Base-by-base conservation (phyloP, 1,140 invertebrate species). In the Maconellicoccus hirsutus region DNA sequence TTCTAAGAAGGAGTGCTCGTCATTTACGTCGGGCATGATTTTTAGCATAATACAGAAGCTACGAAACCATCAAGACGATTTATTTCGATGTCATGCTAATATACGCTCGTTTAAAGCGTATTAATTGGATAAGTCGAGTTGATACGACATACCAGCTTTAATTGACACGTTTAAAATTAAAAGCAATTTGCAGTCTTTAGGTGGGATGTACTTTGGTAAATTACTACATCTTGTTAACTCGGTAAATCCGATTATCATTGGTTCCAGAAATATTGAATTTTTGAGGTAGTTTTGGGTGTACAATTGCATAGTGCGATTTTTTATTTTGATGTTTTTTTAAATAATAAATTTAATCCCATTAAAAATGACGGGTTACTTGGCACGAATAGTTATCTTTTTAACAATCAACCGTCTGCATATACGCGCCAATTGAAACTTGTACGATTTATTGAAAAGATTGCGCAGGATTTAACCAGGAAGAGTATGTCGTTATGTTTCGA, bases 81-180 rank as follows among this genome's bases (percentile, higher is more conserved):
- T 52, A 14, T 52, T 8, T 16, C 3, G 42, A 3, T 52, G n/a
- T 14, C 10, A 52, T 8, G n/a, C 29, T 6, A 33, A 33, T 33
- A 33, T 33, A 33, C 29, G 6, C 2, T 6, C n/a, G 3, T 52
- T 52, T 14, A 52, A 52, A 19, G 42, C 12, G 42, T 52, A 52
- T 52, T 52, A 52, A 52, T 52, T 52, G 42, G 42, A 52, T 52
- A 19, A 52, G 10, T 52, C 42, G 16, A 3, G 6, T 3, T 19
- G 29, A 33, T 33, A 33, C 29, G 29, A 33, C 29, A 33, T 33
- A 33, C 29, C 29, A 33, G 16, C 42, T 16, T 52, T 52, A 19
- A 52, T 52, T 52, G 42, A 52, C n/a, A 52, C n/a, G 42, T 52
- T 52, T 52, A 52, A 52, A 52, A 52, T 52, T 52, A 52, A 52